Evolutionary conservation across 2,797 vertebrate species (phyloP), one percentile per base, ranked within the genome.

Genomic region (Spinus pinus): DNA sequence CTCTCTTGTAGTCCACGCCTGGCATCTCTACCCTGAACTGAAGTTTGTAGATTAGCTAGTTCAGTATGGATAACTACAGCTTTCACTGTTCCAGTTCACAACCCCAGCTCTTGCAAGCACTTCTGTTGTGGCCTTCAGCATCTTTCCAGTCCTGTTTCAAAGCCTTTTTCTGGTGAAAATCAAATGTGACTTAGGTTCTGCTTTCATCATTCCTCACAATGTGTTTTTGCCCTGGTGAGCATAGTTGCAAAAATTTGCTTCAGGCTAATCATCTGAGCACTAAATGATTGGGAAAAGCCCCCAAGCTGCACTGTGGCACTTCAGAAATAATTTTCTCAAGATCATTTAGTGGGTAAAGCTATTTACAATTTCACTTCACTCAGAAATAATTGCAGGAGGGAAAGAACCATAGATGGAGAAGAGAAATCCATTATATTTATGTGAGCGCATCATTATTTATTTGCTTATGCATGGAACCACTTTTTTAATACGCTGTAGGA

Each of bases 311-410:
- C 51, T 70, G 37, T 94, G 67, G 65, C 81, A 78, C 82, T 93
- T 97, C 66, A 69, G 82, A 96, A 94, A 91, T 85, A 39, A 47
- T 89, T 64, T 94, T 94, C 88, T 94, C 93, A 95, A 83, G 71
- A 95, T 92, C 69, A 62, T 91, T 91, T 86, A 86, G 56, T 96
- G 61, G 49, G 86, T 92, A 94, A 97, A 97, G 81, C 93, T 96
- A 94, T 92, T 97, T 96, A 91, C 73, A 92, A 71, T 96, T 85
- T 97, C n/a, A 66, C 54, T 96, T 96, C 80, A 86, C 70, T 96
- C 92, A 91, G 93, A 95, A 94, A 91, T 90, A 95, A 96, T 96
- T 94, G 73, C 87, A 92, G 85, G 79, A 93, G 53, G 37, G 53
- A 75, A 95, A 82, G 65, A 69, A 54, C 9, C 51, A 82, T 87